Percentiles rank a stretch among this genome's conserved stretches.
phyloP scores from a whole-genome alignment of 2,113 vertebrate genomes.

The Aphyosemion australe region DNA sequence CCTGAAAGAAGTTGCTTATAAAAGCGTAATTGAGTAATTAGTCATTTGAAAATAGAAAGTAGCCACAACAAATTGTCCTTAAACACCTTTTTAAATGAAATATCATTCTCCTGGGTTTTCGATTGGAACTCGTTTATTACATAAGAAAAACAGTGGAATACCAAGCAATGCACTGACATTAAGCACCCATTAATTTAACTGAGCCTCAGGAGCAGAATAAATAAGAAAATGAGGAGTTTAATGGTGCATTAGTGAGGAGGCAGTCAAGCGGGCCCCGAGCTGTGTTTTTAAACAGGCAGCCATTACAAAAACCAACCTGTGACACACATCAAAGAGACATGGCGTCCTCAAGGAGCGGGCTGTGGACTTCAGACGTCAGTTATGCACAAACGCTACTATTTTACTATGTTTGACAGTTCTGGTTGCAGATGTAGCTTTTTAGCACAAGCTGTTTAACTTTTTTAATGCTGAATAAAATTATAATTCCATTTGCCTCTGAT shows the following conservation, averaged over 20 bases:
- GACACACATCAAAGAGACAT: slow-evolving; percentile 39
- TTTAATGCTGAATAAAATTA: too few relatives aligned
- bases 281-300: slow-evolving; percentile 50
- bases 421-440: too few relatives aligned
- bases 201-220: slow-evolving; percentile 58
- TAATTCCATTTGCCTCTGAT: too few relatives aligned
- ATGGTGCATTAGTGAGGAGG: slow-evolving; percentile 60
- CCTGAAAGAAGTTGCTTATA: neutral
- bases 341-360: slow-evolving; percentile 1
- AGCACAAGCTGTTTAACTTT: too few relatives aligned
- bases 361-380: neutral
- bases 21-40: neutral
- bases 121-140: slow-evolving; percentile 14
- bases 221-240: slow-evolving; percentile 65
- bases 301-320: slow-evolving; percentile 55
- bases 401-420: too few relatives aligned
- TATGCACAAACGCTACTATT: neutral
- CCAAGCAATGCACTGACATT: slow-evolving; percentile 32
- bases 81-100: neutral
- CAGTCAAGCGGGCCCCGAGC: slow-evolving; percentile 43
- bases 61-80: neutral
- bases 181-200: slow-evolving; percentile 51
- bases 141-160: slow-evolving; percentile 18
- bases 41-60: neutral
- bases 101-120: slow-evolving; percentile 10